phyloP scores from a whole-genome alignment of 2,797 vertebrate species.

The Rhinatrema bivittatum region DNA sequence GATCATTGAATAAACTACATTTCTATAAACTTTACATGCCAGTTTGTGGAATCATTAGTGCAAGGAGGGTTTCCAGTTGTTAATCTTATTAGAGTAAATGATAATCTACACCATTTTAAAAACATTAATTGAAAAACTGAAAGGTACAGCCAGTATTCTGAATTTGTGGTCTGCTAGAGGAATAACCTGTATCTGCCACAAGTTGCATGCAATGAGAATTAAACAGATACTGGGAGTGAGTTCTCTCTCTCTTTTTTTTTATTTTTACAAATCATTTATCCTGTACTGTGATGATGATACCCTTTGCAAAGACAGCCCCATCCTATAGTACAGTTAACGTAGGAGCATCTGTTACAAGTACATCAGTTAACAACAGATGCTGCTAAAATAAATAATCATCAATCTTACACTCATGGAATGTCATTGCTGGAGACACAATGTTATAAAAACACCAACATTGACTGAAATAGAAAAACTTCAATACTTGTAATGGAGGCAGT shows the following conservation, averaged over 20 bases:
- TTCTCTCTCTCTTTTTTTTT: too few species aligned
- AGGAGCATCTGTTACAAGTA: conserved; percentile 43
- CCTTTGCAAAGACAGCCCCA: too few species aligned
- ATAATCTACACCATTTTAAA: conserved; percentile 27
- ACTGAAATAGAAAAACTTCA: too few species aligned
- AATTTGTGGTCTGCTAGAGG: conserved; percentile 26
- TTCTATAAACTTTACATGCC: not conserved
- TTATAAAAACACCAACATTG: too few species aligned
- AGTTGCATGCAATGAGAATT: conserved; percentile 20
- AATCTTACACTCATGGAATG: conserved; percentile 31
- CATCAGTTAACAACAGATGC: conserved; percentile 40
- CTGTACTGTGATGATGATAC: too few species aligned
- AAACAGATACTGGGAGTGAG: conserved; percentile 39
- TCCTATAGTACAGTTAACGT: too few species aligned
- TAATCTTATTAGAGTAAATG: conserved; percentile 35
- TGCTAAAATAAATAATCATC: conserved; percentile 42
- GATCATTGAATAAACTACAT: too few species aligned
- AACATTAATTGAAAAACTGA: conserved; percentile 17
- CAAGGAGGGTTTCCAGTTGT: conserved; percentile 11
- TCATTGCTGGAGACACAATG: conserved; percentile 21
- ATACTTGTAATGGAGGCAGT: too few species aligned
- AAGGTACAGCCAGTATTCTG: conserved; percentile 22
- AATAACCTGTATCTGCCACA: conserved; percentile 24
- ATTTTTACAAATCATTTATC: too few species aligned
- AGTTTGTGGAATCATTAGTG: conserved; percentile 13